A percentile compares a stretch with the other conserved stretches of the same genome.
These are phyloP conservation scores for Leucophenga montana DNA, from an alignment of 2,888 invertebrate genomes.

Conservation along the genomic window DNA sequence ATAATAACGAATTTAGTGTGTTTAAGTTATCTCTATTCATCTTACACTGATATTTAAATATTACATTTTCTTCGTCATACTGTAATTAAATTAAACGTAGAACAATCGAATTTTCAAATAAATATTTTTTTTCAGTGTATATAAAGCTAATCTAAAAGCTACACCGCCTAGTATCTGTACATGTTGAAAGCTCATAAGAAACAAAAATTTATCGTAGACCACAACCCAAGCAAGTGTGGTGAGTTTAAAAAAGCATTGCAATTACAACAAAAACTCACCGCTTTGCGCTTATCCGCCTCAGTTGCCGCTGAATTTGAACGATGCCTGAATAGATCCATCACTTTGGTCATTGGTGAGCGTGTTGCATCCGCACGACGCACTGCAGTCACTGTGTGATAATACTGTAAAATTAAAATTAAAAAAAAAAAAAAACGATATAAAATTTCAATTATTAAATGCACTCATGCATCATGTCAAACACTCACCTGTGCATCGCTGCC, in stretches of 20 bases:
- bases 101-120: too few relatives aligned
- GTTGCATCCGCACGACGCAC: constrained; percentile 77
- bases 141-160: constrained; percentile 11
- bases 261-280: constrained; percentile 75
- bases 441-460: not conserved
- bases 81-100: too few relatives aligned
- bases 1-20: too few relatives aligned
- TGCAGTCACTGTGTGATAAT: constrained; percentile 83
- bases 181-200: not conserved
- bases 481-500: constrained; percentile 75
- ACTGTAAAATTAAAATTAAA: constrained; percentile 75
- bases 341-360: constrained; percentile 89
- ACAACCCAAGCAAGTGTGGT: constrained; percentile 5
- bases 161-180: not conserved
- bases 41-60: too few relatives aligned
- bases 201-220: not conserved
- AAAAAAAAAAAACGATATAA: too few relatives aligned
- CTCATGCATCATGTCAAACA: constrained; percentile 20
- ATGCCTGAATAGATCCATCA: constrained; percentile 91
- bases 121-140: not conserved
- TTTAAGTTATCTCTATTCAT: too few relatives aligned
- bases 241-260: not conserved
- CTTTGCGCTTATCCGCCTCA: constrained; percentile 81
- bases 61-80: too few relatives aligned
- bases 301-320: constrained; percentile 82